A percentile compares a stretch with the other conserved stretches of the same genome.
phyloP scores from a whole-genome alignment of 2,113 vertebrate genomes.

The Sciurus niger region DNA sequence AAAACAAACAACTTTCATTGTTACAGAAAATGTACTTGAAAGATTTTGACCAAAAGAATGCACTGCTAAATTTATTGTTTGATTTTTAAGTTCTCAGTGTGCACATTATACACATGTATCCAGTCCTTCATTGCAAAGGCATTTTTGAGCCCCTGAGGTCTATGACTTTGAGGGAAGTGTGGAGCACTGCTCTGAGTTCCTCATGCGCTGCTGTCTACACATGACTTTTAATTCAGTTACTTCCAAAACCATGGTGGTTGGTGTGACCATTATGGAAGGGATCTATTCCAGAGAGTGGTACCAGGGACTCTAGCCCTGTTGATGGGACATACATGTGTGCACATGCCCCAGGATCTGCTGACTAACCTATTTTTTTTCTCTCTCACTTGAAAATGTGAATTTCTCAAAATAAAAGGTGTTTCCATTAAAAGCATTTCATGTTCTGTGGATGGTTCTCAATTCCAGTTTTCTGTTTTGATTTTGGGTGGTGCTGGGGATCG shows the following conservation, averaged over 20 bases:
- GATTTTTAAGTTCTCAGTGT: neutral
- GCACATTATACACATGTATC: no score
- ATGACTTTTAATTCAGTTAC: neutral
- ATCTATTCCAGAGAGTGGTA: neutral
- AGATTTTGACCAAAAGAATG: neutral
- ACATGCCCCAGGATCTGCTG: neutral
- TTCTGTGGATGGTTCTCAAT: slow-evolving; percentile 38
- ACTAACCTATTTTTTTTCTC: slow-evolving; percentile 4
- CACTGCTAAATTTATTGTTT: neutral
- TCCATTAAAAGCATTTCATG: slow-evolving; percentile 68
- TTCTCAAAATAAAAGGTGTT: slow-evolving; percentile 77
- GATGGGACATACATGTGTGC: neutral
- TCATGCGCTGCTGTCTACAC: neutral
- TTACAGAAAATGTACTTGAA: neutral
- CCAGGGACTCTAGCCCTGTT: neutral
- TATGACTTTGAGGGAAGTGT: neutral
- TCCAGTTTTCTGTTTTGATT: slow-evolving; percentile 17
- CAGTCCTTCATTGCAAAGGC: neutral
- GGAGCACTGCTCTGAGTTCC: rapidly evolving
- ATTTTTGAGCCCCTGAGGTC: neutral
- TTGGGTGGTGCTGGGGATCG: neutral
- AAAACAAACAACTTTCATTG: neutral
- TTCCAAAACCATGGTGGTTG: neutral
- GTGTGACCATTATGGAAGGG: neutral
- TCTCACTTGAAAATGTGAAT: slow-evolving; percentile 75